Conservation (phyloP, 1,140 invertebrate species). For the Caerostris extrusa region DNA sequence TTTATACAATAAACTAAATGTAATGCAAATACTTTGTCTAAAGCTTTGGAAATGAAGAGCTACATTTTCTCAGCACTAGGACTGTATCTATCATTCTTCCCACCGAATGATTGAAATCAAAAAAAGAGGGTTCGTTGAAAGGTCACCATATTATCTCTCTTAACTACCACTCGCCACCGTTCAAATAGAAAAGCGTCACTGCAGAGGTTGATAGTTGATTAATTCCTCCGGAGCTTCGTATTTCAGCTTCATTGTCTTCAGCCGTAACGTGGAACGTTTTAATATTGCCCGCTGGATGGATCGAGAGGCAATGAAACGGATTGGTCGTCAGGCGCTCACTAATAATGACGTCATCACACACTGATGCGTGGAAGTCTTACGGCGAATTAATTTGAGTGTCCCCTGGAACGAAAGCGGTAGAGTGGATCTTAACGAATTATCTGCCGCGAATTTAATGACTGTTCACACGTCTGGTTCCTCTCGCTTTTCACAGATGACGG, state of each 20-base stretch:
- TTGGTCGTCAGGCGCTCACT: neutral
- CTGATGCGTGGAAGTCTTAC: neutral
- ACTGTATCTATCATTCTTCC: too few species aligned
- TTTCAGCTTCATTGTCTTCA: neutral
- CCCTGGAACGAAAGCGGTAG: neutral
- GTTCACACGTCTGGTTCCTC: neutral
- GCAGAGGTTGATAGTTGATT: neutral
- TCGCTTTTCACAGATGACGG: neutral
- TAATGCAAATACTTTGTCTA: neutral
- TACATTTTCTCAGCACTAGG: too few species aligned
- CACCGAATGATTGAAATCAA: too few species aligned
- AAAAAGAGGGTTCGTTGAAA: too few species aligned
- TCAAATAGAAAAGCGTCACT: neutral
- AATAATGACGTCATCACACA: slow-evolving; percentile 11
- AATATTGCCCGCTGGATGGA: neutral
- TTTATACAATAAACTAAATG: neutral
- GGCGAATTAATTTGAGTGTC: slow-evolving; percentile 1
- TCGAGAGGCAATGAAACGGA: neutral
- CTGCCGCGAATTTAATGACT: neutral
- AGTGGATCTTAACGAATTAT: slow-evolving; percentile 7
- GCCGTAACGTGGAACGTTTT: neutral
- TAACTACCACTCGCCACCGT: too few species aligned
- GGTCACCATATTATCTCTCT: too few species aligned
- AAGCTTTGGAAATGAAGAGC: too few species aligned
- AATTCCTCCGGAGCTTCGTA: neutral